Base-by-base conservation (phyloP, 2,797 vertebrate genomes). In the Rachycentron canadum region DNA sequence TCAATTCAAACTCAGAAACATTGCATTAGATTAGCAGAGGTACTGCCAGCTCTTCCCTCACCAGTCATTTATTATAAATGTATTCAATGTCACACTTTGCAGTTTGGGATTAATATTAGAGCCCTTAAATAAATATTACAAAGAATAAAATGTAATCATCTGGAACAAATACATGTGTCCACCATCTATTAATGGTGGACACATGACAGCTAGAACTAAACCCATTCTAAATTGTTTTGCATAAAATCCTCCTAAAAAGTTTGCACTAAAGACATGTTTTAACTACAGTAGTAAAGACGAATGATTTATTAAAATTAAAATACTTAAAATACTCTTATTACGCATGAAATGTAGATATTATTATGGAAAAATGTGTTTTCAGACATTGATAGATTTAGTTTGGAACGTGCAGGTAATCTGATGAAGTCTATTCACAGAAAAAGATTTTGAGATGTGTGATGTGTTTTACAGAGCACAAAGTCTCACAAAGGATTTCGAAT, bases 1-100 rank as follows among this genome's bases (percentile, higher is more conserved):
- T 89, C 80, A 84, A 83, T 86, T 57, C 1, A 23, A 72, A 36
- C 28, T 43, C 16, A 5, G 45, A 72, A 88, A 85, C 40, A 66
- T 59, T 41, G 11, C 61, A 53, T 66, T 3, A 38, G n/a, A 30
- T 36, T 14, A 76, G 40, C 52, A 32, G 65, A 64, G 17, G 38
- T 25, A 17, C 62, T 21, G 58, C 36, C 45, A 53, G 65, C 65
- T 28, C n/a, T 52, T 60, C 38, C 23, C 25, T 55, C 36, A 30
- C 11, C 19, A 77, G 38, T 36, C 47, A 66, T 70, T 49, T 4
- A 76, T 81, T 53, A 66, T 28, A 16, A 61, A 69, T 70, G 11
- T 11, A 78, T 60, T 43, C 12, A 62, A 28, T 38, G 53, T 28
- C 49, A 47, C 41, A n/a, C 7, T 14, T 59, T 36, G 65, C 19